Evolutionary conservation across 1,140 invertebrate genomes (phyloP), one percentile per base, ranked within the genome.

Genomic region (Drosophila takahashii): DNA sequence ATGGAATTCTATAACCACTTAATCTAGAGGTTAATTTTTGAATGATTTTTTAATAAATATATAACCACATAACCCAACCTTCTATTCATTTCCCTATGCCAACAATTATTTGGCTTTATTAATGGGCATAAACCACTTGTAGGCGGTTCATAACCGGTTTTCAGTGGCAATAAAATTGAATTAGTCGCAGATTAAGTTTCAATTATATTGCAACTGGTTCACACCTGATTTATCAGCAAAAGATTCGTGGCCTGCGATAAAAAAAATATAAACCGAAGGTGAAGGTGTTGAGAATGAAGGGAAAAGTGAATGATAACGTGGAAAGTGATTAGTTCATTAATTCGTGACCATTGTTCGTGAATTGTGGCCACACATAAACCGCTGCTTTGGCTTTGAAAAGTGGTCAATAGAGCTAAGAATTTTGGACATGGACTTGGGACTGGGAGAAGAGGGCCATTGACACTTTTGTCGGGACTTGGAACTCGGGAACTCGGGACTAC

Each of bases 151-250:
- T 1, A 45, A 45, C 61, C 32, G 61, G 29, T 45, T 64, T 26
- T 11, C 6, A 7, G 16, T 10, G 11, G 8, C 32, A 11, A 64
- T n/a, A 39, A 4, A 64, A 60, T 16, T 22, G 4, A 66, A 65
- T 18, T 22, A 32, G 7, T 29, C 22, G 36, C 16, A 47, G 42
- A 65, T 66, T 67, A 69, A 37, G 13, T 69, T 69, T 67, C 62
- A 36, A 56, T 47, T 69, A 36, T 41, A 37, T 39, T 34, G 37
- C 18, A 37, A 57, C 65, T 57, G 34, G 50, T 57, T 70, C 42
- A 3, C 41, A 70, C 67, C 65, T 41, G 41, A 48, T 37, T 56
- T 47, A 67, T 70, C 34, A 39, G 32, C 48, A 56, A 22, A n/a
- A 69, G 29, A 26, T 36, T n/a, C 34, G 27, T 22, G 22, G n/a